Evolutionary conservation across 2,113 vertebrate species (phyloP).

Genomic region (Myotis davidii): DNA sequence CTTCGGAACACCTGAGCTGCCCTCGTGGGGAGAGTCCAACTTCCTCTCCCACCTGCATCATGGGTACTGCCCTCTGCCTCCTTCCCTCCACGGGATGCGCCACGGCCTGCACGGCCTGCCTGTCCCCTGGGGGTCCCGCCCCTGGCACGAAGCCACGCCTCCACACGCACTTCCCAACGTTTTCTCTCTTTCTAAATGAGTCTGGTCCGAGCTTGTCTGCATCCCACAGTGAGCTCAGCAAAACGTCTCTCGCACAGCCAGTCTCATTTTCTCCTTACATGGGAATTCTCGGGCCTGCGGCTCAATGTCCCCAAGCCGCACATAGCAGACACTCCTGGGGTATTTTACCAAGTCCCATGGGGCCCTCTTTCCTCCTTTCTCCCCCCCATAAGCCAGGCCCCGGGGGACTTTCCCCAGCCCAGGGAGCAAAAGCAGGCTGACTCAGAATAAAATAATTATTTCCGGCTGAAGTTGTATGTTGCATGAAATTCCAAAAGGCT

Average conservation of each 20-base stretch:
- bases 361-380: no score
- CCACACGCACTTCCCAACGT: neutral
- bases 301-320: no score
- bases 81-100: accelerated
- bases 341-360: neutral
- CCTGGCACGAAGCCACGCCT: no score
- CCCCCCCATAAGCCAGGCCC: neutral
- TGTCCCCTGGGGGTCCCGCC: no score
- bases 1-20: neutral
- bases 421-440: neutral
- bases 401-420: neutral
- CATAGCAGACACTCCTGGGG: accelerated
- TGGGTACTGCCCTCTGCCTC: neutral
- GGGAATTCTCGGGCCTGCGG: neutral
- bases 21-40: neutral
- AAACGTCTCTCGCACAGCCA: neutral
- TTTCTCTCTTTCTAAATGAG: neutral
- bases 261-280: neutral
- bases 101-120: no score
- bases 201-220: neutral
- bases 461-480: neutral
- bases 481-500: neutral
- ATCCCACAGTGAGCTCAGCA: neutral
- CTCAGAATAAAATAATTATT: neutral
- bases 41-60: neutral